Evolutionary conservation across 1,140 invertebrate genomes (phyloP).

Genomic region (Apis dorsata): DNA sequence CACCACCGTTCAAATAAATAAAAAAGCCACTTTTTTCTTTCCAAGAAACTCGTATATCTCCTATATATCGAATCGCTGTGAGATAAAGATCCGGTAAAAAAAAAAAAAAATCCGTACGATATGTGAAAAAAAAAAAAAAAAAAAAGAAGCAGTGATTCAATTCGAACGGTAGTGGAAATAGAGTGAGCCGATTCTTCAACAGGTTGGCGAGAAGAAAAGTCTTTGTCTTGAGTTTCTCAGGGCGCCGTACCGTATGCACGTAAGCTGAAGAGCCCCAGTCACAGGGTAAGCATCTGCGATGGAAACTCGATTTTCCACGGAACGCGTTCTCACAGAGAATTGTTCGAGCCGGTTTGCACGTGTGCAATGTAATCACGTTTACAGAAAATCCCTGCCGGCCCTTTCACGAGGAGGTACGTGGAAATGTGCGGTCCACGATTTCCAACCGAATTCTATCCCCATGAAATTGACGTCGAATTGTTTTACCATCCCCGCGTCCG

Average conservation of each 20-base stretch:
- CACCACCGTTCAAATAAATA: too few species aligned
- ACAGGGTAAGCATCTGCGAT: constrained; percentile 68
- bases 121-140: neutral
- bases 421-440: constrained; percentile 38
- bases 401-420: constrained; percentile 45
- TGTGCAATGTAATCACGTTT: constrained; percentile 62
- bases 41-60: neutral
- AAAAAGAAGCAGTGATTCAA: constrained; percentile 8
- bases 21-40: too few species aligned
- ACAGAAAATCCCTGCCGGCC: constrained; percentile 61
- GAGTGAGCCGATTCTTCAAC: constrained; percentile 66
- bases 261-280: constrained; percentile 49
- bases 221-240: constrained; percentile 68
- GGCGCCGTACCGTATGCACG: constrained; percentile 48
- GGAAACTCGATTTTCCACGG: constrained; percentile 73
- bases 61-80: neutral
- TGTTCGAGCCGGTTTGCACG: constrained; percentile 65
- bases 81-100: neutral
- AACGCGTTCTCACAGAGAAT: constrained; percentile 60
- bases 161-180: constrained; percentile 29
- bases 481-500: constrained; percentile 2
- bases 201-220: constrained; percentile 69
- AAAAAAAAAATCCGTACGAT: neutral
- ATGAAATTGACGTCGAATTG: constrained; percentile 36
- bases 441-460: constrained; percentile 23